phyloP scores from a whole-genome alignment of 2,797 vertebrate species.

The Microhierax caerulescens region DNA sequence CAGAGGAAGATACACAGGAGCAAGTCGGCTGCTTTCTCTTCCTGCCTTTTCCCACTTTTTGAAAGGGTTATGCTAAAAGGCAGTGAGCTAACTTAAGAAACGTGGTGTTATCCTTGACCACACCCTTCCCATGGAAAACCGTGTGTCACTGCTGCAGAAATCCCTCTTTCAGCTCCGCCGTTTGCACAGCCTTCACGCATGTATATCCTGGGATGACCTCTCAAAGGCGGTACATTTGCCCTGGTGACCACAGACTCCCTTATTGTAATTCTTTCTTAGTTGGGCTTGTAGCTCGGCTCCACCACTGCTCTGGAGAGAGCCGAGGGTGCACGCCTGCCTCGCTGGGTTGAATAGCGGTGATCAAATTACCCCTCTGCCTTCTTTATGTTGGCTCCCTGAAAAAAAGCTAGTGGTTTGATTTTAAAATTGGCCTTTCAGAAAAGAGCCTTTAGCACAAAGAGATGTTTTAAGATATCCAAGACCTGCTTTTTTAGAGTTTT shows the following conservation, averaged over 20 bases:
- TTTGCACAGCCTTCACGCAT: not conserved
- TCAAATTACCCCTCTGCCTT: not conserved
- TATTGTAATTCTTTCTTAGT: not conserved
- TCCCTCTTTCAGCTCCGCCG: not conserved
- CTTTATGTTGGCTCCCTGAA: not conserved
- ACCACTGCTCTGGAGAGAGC: not conserved
- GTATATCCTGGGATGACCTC: slow-evolving; percentile 10
- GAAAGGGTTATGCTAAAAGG: not conserved
- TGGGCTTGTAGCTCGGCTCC: not conserved
- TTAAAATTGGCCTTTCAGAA: not conserved
- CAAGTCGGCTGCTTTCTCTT: accelerated
- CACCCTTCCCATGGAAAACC: not conserved
- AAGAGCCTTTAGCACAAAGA: not conserved
- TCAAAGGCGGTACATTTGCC: not conserved
- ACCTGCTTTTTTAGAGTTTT: not conserved
- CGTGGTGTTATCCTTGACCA: not conserved
- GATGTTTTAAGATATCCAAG: not conserved
- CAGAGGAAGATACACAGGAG: not conserved
- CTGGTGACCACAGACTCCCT: not conserved
- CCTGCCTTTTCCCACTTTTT: not conserved
- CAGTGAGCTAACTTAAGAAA: not conserved
- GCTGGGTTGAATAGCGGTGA: not conserved
- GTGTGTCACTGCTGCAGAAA: not conserved
- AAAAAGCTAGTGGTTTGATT: not conserved
- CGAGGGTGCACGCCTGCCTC: not conserved